A percentile compares a stretch with the other conserved stretches of the same genome.
Conservation (phyloP, 2,113 vertebrate genomes). For the Dolichallabes microphthalmus region DNA sequence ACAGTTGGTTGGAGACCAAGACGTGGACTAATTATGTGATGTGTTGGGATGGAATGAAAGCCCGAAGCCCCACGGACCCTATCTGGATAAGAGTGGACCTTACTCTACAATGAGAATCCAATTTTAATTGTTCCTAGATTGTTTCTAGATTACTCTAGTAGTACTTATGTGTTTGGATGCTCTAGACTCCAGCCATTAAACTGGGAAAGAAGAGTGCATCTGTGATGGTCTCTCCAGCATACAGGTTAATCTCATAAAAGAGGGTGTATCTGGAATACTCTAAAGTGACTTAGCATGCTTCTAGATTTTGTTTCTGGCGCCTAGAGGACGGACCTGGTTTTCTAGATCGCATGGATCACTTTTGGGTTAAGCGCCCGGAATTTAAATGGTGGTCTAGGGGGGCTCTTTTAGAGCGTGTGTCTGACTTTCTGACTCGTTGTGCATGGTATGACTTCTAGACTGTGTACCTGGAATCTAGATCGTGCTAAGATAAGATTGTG, state of each 20-base stretch:
- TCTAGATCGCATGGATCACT: too few species aligned
- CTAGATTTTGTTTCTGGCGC: too few species aligned
- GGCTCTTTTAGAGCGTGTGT: too few species aligned
- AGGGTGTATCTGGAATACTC: background rate
- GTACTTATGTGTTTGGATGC: background rate
- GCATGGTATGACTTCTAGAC: background rate
- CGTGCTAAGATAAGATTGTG: too few species aligned
- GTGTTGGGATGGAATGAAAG: background rate
- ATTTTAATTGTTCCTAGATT: background rate
- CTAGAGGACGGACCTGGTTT: too few species aligned
- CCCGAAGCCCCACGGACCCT: background rate
- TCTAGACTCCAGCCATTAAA: background rate
- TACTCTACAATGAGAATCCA: background rate
- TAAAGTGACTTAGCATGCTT: too few species aligned
- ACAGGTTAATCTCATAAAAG: background rate
- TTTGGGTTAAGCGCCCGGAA: too few species aligned
- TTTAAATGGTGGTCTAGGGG: too few species aligned
- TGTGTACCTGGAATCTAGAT: background rate
- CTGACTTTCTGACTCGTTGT: too few species aligned
- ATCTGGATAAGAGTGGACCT: background rate
- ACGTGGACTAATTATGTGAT: background rate
- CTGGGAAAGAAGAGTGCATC: background rate
- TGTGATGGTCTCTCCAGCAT: background rate
- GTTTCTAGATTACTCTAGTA: background rate
- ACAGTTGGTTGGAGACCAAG: background rate